phyloP scores from a whole-genome alignment of 2,797 vertebrate species.

The Notolepis coatsorum region DNA sequence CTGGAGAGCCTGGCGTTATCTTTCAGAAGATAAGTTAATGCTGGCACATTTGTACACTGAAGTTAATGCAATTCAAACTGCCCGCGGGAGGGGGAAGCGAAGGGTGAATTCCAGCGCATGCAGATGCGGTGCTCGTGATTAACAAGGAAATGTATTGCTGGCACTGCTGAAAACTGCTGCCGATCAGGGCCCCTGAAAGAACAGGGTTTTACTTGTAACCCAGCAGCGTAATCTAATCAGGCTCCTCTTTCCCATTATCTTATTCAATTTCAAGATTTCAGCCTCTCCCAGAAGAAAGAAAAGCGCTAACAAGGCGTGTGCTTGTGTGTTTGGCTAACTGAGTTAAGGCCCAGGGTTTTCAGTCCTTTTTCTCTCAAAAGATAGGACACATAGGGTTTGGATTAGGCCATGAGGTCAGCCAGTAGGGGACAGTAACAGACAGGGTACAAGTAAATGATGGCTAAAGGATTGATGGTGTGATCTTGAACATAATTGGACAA shows the following conservation, averaged over 20 bases:
- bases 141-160: constrained; percentile 51
- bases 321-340: constrained; percentile 70
- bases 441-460: too few relatives aligned
- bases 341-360: constrained; percentile 65
- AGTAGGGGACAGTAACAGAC: too few relatives aligned
- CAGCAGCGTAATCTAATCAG: constrained; percentile 75
- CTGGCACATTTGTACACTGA: constrained; percentile 67
- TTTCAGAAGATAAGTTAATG: constrained; percentile 69
- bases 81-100: constrained; percentile 9
- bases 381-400: too few relatives aligned
- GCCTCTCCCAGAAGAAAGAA: constrained; percentile 68
- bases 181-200: constrained; percentile 39
- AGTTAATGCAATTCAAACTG: constrained; percentile 67
- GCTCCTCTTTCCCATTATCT: constrained; percentile 76
- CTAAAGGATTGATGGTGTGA: too few relatives aligned
- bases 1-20: constrained; percentile 58
- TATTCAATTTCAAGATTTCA: constrained; percentile 78
- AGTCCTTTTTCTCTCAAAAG: constrained; percentile 52
- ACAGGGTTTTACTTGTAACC: constrained; percentile 57
- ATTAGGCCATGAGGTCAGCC: too few relatives aligned
- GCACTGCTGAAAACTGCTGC: constrained; percentile 33
- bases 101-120: constrained; percentile 53
- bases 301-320: constrained; percentile 67
- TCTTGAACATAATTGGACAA: too few relatives aligned
- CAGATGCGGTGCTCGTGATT: constrained; percentile 51